phyloP scores from a whole-genome alignment of 2,888 invertebrate genomes.

The Ochlodes sylvanus region DNA sequence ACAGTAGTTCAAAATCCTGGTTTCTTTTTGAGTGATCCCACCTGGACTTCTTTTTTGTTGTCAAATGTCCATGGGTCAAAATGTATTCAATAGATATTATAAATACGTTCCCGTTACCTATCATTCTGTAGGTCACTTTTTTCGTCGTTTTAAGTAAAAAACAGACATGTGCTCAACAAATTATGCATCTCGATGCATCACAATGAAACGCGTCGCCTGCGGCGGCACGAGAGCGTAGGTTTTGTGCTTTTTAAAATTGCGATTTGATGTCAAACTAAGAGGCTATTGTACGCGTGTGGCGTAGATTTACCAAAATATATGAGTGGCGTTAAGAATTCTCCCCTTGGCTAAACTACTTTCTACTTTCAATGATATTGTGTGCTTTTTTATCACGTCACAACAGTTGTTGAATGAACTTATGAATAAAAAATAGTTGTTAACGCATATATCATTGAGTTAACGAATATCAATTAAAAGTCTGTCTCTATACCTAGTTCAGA shows the following conservation, averaged over 20 bases:
- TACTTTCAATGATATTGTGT: neutral
- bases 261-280: slow-evolving; percentile 69
- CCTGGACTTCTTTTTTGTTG: slow-evolving; percentile 74
- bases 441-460: too few species aligned
- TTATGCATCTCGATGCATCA: slow-evolving; percentile 81
- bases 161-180: slow-evolving; percentile 81
- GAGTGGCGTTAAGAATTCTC: slow-evolving; percentile 40
- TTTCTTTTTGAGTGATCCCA: slow-evolving; percentile 66
- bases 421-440: neutral
- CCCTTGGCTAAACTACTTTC: slow-evolving; percentile 35
- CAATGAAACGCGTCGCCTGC: slow-evolving; percentile 65
- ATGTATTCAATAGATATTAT: slow-evolving; percentile 73
- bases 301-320: slow-evolving; percentile 53
- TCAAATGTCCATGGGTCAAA: slow-evolving; percentile 77
- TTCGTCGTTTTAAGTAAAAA: slow-evolving; percentile 63
- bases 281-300: slow-evolving; percentile 62
- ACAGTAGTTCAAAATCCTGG: slow-evolving; percentile 35
- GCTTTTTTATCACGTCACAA: neutral
- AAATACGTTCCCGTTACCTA: slow-evolving; percentile 75
- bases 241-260: slow-evolving; percentile 68
- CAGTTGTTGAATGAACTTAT: neutral
- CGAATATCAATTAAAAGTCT: too few species aligned
- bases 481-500: too few species aligned
- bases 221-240: slow-evolving; percentile 67
- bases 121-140: slow-evolving; percentile 78